These are phyloP conservation scores for Cheiracanthium punctorium DNA, from an alignment of 2,888 invertebrate genomes.

Conservation along the genomic window DNA sequence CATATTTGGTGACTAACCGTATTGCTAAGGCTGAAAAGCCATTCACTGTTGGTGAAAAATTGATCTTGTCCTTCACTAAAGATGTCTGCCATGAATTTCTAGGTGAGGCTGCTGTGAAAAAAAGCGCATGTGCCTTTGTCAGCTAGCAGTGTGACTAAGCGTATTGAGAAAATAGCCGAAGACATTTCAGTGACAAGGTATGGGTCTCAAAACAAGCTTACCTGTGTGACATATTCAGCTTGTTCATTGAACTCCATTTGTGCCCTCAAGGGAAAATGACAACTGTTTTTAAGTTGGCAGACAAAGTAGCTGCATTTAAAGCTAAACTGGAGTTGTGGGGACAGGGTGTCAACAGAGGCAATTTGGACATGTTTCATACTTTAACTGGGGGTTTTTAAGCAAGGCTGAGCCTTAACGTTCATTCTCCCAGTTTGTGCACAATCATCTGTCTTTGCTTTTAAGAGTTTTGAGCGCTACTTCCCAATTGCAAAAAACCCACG, in stretches of 20 bases:
- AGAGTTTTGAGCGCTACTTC: too few relatives aligned
- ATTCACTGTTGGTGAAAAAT: conserved; percentile 45
- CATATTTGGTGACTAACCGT: conserved; percentile 47
- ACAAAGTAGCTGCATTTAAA: conserved; percentile 31
- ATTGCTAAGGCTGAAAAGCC: conserved; percentile 47
- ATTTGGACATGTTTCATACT: conserved; percentile 40
- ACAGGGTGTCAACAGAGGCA: conserved; percentile 25
- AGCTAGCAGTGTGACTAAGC: conserved; percentile 19
- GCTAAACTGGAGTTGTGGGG: conserved; percentile 38
- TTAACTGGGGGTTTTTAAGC: too few relatives aligned
- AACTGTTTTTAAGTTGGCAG: conserved; percentile 29
- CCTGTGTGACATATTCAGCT: conserved; percentile 41
- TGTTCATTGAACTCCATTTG: conserved; percentile 33
- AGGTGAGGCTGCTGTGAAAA: not conserved
- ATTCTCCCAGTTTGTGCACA: too few relatives aligned
- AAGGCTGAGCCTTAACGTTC: too few relatives aligned
- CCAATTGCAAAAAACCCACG: too few relatives aligned
- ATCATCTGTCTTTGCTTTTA: too few relatives aligned
- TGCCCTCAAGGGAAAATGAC: too few relatives aligned
- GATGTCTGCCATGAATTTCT: conserved; percentile 20
- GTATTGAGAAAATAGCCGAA: conserved; percentile 28
- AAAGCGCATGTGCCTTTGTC: not conserved
- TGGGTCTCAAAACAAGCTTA: conserved; percentile 28
- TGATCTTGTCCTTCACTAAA: conserved; percentile 20
- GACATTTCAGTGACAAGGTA: conserved; percentile 42